Evolutionary conservation across 1,140 invertebrate genomes (phyloP).

Genomic region (Cydia amplana): DNA sequence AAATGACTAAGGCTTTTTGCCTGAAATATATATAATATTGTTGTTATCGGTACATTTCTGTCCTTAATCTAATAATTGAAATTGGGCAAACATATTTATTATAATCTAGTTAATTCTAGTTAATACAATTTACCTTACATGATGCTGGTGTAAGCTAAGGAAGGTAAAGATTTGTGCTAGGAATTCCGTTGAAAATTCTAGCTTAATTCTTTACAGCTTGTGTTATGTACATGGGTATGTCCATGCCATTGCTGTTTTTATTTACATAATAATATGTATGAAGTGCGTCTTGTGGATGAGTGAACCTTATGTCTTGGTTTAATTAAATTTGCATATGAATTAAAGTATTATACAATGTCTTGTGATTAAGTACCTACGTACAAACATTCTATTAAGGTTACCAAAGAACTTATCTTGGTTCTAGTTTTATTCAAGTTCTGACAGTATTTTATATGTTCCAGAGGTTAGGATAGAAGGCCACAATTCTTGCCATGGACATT

Average conservation of each 20-base stretch:
- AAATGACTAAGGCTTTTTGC: conserved; percentile 67
- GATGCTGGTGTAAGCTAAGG: conserved; percentile 18
- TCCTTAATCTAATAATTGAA: conserved; percentile 19
- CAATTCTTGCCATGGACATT: background rate
- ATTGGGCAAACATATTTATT: conserved; percentile 24
- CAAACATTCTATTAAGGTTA: conserved; percentile 30
- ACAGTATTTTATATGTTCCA: conserved; percentile 18
- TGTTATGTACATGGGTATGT: conserved; percentile 15
- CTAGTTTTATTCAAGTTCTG: conserved; percentile 9
- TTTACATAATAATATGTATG: conserved; percentile 12
- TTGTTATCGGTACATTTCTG: conserved; percentile 20
- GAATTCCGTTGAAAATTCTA: background rate
- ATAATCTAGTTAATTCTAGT: conserved; percentile 13
- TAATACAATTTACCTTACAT: conserved; percentile 19
- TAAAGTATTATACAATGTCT: conserved; percentile 25
- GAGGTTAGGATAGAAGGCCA: background rate
- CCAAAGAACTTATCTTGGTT: conserved; percentile 15
- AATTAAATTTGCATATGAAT: conserved; percentile 30
- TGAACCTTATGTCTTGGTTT: conserved; percentile 18
- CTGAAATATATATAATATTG: conserved; percentile 3
- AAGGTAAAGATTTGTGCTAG: conserved; percentile 13
- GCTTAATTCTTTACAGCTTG: conserved; percentile 2
- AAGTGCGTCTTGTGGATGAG: background rate
- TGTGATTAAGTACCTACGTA: conserved; percentile 31
- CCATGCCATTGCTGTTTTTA: conserved; percentile 28